Conservation (phyloP, 2,797 vertebrate genomes). For the Coregonus ussuriensis region DNA sequence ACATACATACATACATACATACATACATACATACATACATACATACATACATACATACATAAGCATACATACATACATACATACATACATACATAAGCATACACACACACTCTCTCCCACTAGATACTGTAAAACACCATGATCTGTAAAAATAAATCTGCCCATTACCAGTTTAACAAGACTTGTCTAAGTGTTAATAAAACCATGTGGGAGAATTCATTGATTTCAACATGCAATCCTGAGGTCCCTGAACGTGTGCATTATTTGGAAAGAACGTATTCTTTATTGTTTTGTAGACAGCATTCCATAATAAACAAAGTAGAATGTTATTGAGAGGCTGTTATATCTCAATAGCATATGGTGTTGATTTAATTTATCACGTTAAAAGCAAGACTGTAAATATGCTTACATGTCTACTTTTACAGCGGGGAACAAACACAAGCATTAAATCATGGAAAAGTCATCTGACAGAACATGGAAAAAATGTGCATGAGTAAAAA, state of each 20-base stretch:
- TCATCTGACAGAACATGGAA: slow-evolving; percentile 44
- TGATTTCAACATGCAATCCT: slow-evolving; percentile 55
- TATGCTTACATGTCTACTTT: slow-evolving; percentile 61
- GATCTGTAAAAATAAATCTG: slow-evolving; percentile 69
- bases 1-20: slow-evolving; percentile 3
- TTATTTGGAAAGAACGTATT: slow-evolving; percentile 76
- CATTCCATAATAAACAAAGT: slow-evolving; percentile 67
- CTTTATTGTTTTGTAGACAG: slow-evolving; percentile 68
- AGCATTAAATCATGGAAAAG: slow-evolving; percentile 63
- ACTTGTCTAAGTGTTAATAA: slow-evolving; percentile 68
- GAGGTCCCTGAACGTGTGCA: slow-evolving; percentile 61
- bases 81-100: slow-evolving; percentile 4
- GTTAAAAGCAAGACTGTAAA: slow-evolving; percentile 64
- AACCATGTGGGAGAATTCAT: slow-evolving; percentile 58
- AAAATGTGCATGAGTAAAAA: slow-evolving; percentile 38
- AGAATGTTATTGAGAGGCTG: slow-evolving; percentile 57
- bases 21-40: too few species aligned
- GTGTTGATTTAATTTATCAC: slow-evolving; percentile 70
- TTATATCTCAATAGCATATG: slow-evolving; percentile 70
- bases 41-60: too few species aligned
- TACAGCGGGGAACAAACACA: slow-evolving; percentile 56
- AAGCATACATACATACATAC: too few species aligned
- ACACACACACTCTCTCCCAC: slow-evolving; percentile 31
- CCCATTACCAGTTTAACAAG: slow-evolving; percentile 72
- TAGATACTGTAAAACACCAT: slow-evolving; percentile 50